A percentile compares a stretch with the other conserved stretches of the same genome.
phyloP scores from a whole-genome alignment of 2,888 invertebrate species.

The Agrilus mali region DNA sequence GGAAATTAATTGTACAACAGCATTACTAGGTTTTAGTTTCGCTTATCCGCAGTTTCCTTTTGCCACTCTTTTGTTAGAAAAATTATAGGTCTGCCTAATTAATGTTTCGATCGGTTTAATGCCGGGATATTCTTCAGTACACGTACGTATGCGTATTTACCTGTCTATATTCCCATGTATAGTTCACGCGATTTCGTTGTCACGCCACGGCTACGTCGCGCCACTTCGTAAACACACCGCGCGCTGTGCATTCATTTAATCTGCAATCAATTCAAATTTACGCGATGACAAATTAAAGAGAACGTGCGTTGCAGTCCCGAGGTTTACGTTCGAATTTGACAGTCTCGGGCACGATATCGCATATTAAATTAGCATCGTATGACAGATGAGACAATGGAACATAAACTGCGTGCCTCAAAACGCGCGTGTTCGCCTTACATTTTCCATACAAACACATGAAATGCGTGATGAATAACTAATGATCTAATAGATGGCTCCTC shows the following conservation, averaged over 20 bases:
- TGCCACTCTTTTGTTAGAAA: no score
- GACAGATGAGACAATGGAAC: constrained; percentile 29
- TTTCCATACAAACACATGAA: constrained; percentile 16
- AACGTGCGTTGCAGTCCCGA: constrained; percentile 20
- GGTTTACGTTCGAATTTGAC: constrained; percentile 22
- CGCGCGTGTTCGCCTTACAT: constrained; percentile 21
- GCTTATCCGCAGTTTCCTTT: no score
- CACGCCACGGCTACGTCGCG: no score
- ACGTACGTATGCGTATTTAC: no score
- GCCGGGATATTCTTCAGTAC: no score
- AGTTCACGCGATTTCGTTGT: no score
- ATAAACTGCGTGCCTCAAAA: constrained; percentile 26
- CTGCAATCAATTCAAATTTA: constrained; percentile 20
- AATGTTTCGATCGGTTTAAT: no score
- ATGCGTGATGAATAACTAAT: constrained; percentile 11
- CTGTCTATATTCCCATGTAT: no score
- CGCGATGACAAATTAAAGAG: constrained; percentile 27
- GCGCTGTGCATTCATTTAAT: constrained; percentile 18
- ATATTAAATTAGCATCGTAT: constrained; percentile 26
- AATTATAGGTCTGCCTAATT: no score
- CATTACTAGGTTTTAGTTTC: no score
- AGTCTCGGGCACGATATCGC: constrained; percentile 22
- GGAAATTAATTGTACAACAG: no score
- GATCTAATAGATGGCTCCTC: constrained; percentile 4
- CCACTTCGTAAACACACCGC: no score